These are phyloP conservation scores for Porites rus DNA, from an alignment of 92 coral and sea anemone genomes.

Conservation along the genomic window DNA sequence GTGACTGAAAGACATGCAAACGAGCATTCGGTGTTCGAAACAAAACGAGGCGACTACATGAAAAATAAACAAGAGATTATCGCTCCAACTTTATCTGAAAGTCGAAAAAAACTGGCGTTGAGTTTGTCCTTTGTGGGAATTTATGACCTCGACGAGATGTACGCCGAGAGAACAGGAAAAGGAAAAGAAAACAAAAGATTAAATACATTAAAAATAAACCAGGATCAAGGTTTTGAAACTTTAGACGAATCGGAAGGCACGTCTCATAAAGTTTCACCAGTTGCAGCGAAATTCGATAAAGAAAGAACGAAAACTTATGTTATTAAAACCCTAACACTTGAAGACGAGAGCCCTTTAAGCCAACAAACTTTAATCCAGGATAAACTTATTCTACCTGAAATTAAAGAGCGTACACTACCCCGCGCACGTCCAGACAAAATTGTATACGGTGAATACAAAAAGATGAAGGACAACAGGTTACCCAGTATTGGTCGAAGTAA, in stretches of 20 bases:
- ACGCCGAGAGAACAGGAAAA: not conserved
- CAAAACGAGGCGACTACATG: not conserved
- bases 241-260: not conserved
- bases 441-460: not conserved
- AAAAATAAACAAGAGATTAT: not conserved
- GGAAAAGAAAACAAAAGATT: conserved; percentile 13
- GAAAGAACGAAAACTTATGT: conserved; percentile 12
- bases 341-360: not conserved
- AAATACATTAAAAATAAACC: not conserved
- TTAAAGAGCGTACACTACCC: not conserved
- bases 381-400: conserved; percentile 32
- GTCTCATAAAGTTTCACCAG: not conserved
- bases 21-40: conserved; percentile 11
- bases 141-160: conserved; percentile 75
- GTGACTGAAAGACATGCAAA: not conserved
- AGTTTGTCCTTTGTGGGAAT: conserved; percentile 62
- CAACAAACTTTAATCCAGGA: not conserved
- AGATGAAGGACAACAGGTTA: conserved; percentile 9
- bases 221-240: not conserved
- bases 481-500: conserved; percentile 19
- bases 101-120: conserved; percentile 27
- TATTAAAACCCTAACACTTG: conserved; percentile 28
- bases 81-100: conserved; percentile 3
- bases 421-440: not conserved
- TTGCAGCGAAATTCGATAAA: not conserved